Evolutionary conservation across 2,888 invertebrate species (phyloP).

Genomic region (Agonopterix arenella): DNA sequence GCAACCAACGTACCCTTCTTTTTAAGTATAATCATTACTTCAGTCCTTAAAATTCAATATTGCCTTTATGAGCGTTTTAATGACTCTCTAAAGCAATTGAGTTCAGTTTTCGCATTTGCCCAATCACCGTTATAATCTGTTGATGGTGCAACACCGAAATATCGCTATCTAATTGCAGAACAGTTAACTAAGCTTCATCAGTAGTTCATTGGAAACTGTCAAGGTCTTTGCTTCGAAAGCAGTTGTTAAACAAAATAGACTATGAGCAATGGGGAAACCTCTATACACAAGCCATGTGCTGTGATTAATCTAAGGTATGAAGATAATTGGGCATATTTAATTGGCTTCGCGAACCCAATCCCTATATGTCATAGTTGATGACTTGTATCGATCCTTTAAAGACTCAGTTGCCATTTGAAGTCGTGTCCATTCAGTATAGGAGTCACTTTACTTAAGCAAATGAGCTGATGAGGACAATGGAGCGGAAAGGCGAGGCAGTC

Average conservation of each 20-base stretch:
- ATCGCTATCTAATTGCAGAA: conserved; percentile 2
- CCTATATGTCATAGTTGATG: no score
- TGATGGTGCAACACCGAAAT: background rate
- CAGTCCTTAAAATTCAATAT: conserved; percentile 22
- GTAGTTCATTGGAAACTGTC: conserved; percentile 16
- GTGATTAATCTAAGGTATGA: background rate
- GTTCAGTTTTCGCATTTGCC: background rate
- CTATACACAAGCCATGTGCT: background rate
- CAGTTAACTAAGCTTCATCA: conserved; percentile 16
- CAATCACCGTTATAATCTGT: background rate
- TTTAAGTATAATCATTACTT: conserved; percentile 32
- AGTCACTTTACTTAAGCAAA: conserved; percentile 1
- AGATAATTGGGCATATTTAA: background rate
- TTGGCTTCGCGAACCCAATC: no score
- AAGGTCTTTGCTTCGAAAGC: conserved; percentile 26
- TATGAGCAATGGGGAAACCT: background rate
- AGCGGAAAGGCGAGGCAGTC: conserved; percentile 22
- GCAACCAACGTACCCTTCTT: conserved; percentile 44
- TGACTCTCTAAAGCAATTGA: background rate
- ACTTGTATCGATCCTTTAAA: no score
- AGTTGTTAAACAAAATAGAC: no score
- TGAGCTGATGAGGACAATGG: conserved; percentile 7
- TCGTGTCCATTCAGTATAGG: no score
- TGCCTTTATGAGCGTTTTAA: conserved; percentile 12
- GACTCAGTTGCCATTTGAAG: no score